Percentiles rank a stretch among this genome's conserved stretches.
Evolutionary conservation across 2,797 vertebrate species (phyloP).

Genomic region (Microctenopoma steveboyesi): DNA sequence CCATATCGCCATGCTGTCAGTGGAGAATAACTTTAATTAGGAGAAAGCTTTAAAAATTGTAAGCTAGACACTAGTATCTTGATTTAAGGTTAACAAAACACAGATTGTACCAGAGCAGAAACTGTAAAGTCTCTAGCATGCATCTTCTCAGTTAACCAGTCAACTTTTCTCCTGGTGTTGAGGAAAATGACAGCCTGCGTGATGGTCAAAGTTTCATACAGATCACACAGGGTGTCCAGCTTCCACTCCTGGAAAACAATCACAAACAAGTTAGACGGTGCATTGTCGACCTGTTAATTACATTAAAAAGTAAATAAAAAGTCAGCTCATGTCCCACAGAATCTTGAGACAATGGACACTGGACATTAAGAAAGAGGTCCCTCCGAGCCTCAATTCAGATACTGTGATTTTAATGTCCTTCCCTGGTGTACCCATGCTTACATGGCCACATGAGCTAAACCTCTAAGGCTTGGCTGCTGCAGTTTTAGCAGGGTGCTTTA

Average conservation of each 20-base stretch:
- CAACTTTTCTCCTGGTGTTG: slow-evolving; percentile 98
- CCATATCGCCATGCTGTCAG: slow-evolving; percentile 96
- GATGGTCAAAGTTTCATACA: slow-evolving; percentile 98
- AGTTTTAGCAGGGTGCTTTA: slow-evolving; percentile 95
- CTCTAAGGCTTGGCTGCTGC: slow-evolving; percentile 68
- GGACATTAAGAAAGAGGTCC: slow-evolving; percentile 99
- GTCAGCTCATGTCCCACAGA: slow-evolving; percentile 83
- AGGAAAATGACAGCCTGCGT: slow-evolving; percentile 99
- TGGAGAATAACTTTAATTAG: neutral
- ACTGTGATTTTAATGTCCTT: slow-evolving; percentile 86
- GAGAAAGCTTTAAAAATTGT: neutral
- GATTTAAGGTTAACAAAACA: neutral
- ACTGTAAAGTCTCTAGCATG: slow-evolving; percentile 97
- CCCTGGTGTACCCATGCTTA: slow-evolving; percentile 91
- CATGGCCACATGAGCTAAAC: slow-evolving; percentile 87
- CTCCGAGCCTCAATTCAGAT: slow-evolving; percentile 83
- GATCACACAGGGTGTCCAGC: slow-evolving; percentile 95
- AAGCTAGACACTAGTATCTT: neutral
- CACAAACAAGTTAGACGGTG: neutral
- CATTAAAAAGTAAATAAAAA: no score
- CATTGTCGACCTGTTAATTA: no score
- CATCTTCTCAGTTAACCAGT: slow-evolving; percentile 99
- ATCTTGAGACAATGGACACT: slow-evolving; percentile 88
- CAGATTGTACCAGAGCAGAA: slow-evolving; percentile 92
- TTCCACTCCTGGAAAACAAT: slow-evolving; percentile 91